Conservation (phyloP, 2,888 invertebrate genomes). For the Leptopilina myrica region DNA sequence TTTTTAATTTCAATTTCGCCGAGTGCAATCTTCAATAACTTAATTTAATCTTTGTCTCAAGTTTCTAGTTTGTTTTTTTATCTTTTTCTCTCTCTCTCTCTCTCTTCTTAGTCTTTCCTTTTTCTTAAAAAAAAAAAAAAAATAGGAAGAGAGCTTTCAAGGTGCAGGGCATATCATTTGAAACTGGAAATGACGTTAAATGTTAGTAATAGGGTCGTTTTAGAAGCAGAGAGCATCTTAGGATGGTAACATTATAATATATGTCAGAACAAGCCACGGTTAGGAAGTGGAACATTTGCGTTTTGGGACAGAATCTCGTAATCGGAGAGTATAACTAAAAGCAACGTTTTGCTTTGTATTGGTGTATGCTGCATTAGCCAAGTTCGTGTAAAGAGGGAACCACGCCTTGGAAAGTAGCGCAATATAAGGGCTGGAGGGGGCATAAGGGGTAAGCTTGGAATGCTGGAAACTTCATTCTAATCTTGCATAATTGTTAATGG, state of each 20-base stretch:
- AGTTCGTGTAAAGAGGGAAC: constrained; percentile 13
- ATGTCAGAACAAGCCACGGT: constrained; percentile 32
- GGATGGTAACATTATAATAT: constrained; percentile 35
- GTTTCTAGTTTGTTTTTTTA: not conserved
- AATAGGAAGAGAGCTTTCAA: not conserved
- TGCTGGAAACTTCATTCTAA: constrained; percentile 38
- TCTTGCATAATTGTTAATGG: constrained; percentile 40
- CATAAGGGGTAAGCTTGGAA: not conserved
- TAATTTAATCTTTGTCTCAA: not conserved
- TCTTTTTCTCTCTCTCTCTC: not conserved
- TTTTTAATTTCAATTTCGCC: constrained; percentile 5
- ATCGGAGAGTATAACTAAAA: constrained; percentile 38
- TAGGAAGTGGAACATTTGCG: constrained; percentile 39
- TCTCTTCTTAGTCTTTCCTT: not conserved
- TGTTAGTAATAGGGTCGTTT: constrained; percentile 37
- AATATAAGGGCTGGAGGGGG: not conserved
- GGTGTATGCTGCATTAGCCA: constrained; percentile 30
- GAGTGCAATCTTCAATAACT: not conserved
- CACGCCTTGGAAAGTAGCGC: constrained; percentile 26
- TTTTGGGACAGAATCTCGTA: constrained; percentile 41
- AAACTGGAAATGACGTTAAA: constrained; percentile 28
- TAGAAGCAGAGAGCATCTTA: constrained; percentile 36
- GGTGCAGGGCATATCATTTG: constrained; percentile 31
- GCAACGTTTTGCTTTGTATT: constrained; percentile 28
- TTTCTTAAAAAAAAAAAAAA: not conserved